phyloP scores from a whole-genome alignment of 2,888 invertebrate species.

The Aricia artaxerxes region DNA sequence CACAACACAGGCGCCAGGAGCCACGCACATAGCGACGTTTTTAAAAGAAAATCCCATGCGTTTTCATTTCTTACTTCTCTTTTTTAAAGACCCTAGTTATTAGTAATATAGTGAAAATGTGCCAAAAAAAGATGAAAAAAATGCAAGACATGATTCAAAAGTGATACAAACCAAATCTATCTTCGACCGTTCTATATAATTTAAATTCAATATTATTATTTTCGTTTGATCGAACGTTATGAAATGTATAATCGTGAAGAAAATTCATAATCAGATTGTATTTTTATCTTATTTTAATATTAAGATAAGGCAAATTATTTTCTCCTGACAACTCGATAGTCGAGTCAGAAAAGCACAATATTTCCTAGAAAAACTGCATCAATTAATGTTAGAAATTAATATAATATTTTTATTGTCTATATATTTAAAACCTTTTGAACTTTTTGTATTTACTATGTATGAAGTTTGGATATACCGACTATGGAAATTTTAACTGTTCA shows the following conservation, averaged over 20 bases:
- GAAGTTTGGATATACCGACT: not conserved
- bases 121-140: not conserved
- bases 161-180: too few species aligned
- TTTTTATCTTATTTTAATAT: constrained; percentile 16
- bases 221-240: constrained; percentile 1
- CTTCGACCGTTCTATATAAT: not conserved
- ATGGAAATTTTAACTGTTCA: not conserved
- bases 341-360: constrained; percentile 17
- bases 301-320: constrained; percentile 23
- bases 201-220: not conserved
- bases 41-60: too few species aligned
- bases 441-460: not conserved
- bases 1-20: too few species aligned
- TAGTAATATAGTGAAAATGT: not conserved
- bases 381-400: not conserved
- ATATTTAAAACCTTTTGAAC: constrained; percentile 1
- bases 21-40: too few species aligned
- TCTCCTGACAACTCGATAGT: constrained; percentile 1
- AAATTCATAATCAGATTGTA: constrained; percentile 23
- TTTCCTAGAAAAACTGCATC: constrained; percentile 21
- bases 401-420: not conserved
- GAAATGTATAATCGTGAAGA: constrained; percentile 8
- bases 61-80: not conserved
- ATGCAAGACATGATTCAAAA: not conserved
- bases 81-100: not conserved